Evolutionary conservation across 2,888 invertebrate species (phyloP), one percentile per base, ranked within the genome.

Genomic region (Venusia cambrica): DNA sequence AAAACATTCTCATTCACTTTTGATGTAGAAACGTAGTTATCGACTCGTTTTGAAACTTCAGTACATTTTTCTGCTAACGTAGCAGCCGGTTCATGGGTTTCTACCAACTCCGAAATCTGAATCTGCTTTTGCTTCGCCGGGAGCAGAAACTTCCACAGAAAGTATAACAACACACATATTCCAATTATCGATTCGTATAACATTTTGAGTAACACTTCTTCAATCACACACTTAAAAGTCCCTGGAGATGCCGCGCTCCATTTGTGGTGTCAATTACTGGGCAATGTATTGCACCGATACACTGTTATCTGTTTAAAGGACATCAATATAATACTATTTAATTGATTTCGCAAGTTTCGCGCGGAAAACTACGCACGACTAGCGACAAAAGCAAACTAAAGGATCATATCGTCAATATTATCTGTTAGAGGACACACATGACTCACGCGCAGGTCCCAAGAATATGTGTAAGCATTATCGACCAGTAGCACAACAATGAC

Each of bases 401-500:
- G 53, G 60, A 66, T 62, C 63, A 51, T 45, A 55, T 54, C 58
- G 63, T 54, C 60, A 69, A 57, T 72, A 77, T 77, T 76, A 78
- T 69, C 69, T 67, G 66, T 65, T 64, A 54, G 68, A 64, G 68
- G 66, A 62, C 57, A 54, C 52, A 36, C 40, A 45, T 83, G 83
- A 85, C 67, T 83, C 84, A 84, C 56, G 51, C 73, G 62, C 71
- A 70, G 69, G 64, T 72, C 73, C 45, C 68, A 66, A 74, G 62
- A 67, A 63, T 62, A 64, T 67, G 60, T 69, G 74, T 75, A 76
- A 80, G 79, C 73, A 78, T 60, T 70, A 68, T 68, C 65, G 58
- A 62, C 54, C 62, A 64, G 70, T 62, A 62, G 67, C 54, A 48
- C 54, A 52, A 48, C 48, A 61, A 57, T 79, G 80, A 83, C 81